A percentile compares a stretch with the other conserved stretches of the same genome.
phyloP scores from a whole-genome alignment of 1,140 invertebrate genomes.

The Pseudomyrmex gracilis region DNA sequence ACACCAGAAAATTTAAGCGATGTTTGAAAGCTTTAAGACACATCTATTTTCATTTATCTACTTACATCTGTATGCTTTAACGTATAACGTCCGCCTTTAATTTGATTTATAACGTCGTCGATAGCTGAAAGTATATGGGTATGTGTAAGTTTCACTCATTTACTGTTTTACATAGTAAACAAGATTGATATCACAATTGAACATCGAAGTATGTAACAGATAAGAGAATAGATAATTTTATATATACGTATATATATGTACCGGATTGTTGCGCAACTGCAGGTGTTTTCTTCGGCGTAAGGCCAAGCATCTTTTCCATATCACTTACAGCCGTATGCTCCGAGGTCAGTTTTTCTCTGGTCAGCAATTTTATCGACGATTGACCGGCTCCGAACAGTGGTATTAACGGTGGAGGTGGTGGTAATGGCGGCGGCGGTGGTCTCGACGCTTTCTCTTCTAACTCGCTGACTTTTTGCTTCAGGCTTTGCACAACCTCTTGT shows the following conservation, averaged over 20 bases:
- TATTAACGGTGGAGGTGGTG: conserved; percentile 82
- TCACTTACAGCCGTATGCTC: conserved; percentile 84
- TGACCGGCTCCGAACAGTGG: conserved; percentile 68
- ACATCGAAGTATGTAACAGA: too few species aligned
- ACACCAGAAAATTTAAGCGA: neutral
- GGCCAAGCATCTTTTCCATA: conserved; percentile 88
- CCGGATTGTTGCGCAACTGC: conserved; percentile 81
- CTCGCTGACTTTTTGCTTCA: conserved; percentile 80
- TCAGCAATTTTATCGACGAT: conserved; percentile 79
- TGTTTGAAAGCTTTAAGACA: neutral
- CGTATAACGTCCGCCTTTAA: conserved; percentile 91
- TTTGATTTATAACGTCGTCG: conserved; percentile 91
- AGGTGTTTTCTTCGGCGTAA: conserved; percentile 80
- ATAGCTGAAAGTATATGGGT: conserved; percentile 85
- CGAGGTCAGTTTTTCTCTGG: conserved; percentile 73
- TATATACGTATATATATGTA: conserved; percentile 66
- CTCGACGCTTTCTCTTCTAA: conserved; percentile 81
- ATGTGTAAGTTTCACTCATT: conserved; percentile 5
- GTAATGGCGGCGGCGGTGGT: conserved; percentile 82
- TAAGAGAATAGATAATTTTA: conserved; percentile 1
- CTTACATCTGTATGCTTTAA: conserved; percentile 88
- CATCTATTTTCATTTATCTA: conserved; percentile 19
- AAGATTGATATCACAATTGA: too few species aligned
- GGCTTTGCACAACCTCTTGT: conserved; percentile 72
- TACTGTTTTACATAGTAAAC: too few species aligned